Conservation (phyloP, 2,797 vertebrate species). For the Anniella stebbinsi region DNA sequence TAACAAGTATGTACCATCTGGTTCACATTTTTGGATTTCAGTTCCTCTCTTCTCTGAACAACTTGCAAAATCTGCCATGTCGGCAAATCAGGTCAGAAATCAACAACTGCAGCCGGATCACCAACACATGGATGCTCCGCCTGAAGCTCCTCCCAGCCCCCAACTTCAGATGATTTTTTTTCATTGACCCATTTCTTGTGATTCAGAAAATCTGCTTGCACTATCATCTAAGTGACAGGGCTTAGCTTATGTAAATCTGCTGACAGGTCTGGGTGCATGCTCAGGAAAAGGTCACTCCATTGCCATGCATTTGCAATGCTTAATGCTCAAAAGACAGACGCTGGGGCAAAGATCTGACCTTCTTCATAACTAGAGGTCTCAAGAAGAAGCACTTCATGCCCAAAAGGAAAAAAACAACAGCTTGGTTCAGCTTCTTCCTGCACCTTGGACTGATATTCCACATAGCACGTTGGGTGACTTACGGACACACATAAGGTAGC, state of each 20-base stretch:
- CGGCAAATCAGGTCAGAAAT: slow-evolving; percentile 31
- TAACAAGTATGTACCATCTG: not conserved
- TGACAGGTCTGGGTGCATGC: slow-evolving; percentile 4
- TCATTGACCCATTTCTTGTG: slow-evolving; percentile 9
- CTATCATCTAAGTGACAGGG: slow-evolving; percentile 25
- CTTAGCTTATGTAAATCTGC: slow-evolving; percentile 38
- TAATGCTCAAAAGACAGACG: not conserved
- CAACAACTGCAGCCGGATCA: not conserved
- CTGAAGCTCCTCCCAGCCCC: slow-evolving; percentile 37
- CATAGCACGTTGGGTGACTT: not conserved
- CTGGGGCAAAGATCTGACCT: not conserved
- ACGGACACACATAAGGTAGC: not conserved
- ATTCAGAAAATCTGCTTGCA: slow-evolving; percentile 43
- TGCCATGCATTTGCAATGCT: not conserved
- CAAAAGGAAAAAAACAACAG: not conserved
- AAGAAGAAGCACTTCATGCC: not conserved
- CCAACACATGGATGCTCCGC: not conserved
- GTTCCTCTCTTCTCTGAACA: not conserved
- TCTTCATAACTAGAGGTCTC: not conserved
- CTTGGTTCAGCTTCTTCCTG: not conserved
- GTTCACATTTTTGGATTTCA: not conserved
- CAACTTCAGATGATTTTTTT: slow-evolving; percentile 11
- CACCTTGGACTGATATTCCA: not conserved
- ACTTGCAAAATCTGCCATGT: not conserved
- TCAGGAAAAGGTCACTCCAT: slow-evolving; percentile 5